Conservation (phyloP, 2,797 vertebrate species). For the Galaxias olidus region DNA sequence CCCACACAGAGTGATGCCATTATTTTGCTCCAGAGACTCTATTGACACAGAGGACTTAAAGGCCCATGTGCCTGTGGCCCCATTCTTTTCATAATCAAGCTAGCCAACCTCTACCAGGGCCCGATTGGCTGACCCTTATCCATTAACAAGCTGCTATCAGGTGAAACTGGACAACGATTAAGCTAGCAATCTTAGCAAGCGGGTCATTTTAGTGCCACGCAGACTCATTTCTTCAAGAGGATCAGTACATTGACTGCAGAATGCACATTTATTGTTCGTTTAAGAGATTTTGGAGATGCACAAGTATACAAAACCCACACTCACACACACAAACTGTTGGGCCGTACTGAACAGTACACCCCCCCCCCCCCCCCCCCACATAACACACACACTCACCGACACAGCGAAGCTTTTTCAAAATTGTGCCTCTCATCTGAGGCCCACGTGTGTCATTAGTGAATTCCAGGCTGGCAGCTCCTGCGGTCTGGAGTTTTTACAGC, state of each 20-base stretch:
- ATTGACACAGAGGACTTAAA: conserved; percentile 81
- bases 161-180: conserved; percentile 42
- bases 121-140: conserved; percentile 55
- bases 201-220: conserved; percentile 50
- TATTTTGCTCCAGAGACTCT: conserved; percentile 86
- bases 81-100: conserved; percentile 79
- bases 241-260: too few relatives aligned
- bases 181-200: conserved; percentile 50
- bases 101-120: conserved; percentile 46
- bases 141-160: conserved; percentile 70
- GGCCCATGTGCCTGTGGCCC: conserved; percentile 70
- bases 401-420: conserved; percentile 29
- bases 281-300: conserved; percentile 1
- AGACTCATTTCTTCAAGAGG: too few relatives aligned
- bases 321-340: conserved; percentile 46
- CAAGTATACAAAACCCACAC: conserved; percentile 35
- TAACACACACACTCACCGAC: conserved; percentile 17
- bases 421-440: conserved; percentile 73
- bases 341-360: conserved; percentile 49
- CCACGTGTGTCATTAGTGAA: conserved; percentile 78
- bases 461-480: conserved; percentile 75
- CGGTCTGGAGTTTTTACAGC: conserved; percentile 72
- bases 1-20: conserved; percentile 79
- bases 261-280: too few relatives aligned
- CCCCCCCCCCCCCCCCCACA: conserved; percentile 32